Conservation (phyloP, 2,888 invertebrate genomes). For the Argyresthia goedartella region DNA sequence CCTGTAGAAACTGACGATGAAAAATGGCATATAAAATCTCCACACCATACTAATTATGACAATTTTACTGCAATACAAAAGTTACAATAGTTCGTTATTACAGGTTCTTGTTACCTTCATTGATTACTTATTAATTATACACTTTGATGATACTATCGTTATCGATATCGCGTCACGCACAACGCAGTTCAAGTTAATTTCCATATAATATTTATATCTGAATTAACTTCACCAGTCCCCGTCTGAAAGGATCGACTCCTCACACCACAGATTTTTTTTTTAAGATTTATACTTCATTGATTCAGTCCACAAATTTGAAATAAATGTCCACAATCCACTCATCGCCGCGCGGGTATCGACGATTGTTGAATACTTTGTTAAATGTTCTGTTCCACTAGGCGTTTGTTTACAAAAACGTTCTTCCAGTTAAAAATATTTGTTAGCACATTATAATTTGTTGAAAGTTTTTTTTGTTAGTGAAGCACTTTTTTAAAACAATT, state of each 20-base stretch:
- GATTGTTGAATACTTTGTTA: conserved; percentile 45
- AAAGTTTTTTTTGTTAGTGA: conserved; percentile 55
- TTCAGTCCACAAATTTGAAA: conserved; percentile 69
- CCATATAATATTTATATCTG: no score
- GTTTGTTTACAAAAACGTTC: conserved; percentile 61
- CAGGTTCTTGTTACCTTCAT: neutral
- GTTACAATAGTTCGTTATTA: conserved; percentile 41
- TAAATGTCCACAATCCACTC: conserved; percentile 62
- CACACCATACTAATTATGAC: conserved; percentile 53
- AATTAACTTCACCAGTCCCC: conserved; percentile 47
- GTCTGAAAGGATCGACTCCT: conserved; percentile 61
- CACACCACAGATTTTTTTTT: conserved; percentile 67
- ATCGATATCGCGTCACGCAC: neutral
- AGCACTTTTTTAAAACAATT: conserved; percentile 67
- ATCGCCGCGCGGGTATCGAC: conserved; percentile 35
- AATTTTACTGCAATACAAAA: conserved; percentile 59
- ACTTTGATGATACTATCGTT: conserved; percentile 19
- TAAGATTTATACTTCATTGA: conserved; percentile 62
- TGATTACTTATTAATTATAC: conserved; percentile 19
- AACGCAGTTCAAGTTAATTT: neutral
- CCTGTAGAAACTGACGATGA: conserved; percentile 39
- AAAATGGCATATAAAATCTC: conserved; percentile 66
- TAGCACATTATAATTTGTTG: conserved; percentile 69
- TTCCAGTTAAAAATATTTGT: conserved; percentile 57
- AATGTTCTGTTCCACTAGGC: conserved; percentile 67